Evolutionary conservation across 1,140 invertebrate species (phyloP).

Genomic region (Bombyx mori): DNA sequence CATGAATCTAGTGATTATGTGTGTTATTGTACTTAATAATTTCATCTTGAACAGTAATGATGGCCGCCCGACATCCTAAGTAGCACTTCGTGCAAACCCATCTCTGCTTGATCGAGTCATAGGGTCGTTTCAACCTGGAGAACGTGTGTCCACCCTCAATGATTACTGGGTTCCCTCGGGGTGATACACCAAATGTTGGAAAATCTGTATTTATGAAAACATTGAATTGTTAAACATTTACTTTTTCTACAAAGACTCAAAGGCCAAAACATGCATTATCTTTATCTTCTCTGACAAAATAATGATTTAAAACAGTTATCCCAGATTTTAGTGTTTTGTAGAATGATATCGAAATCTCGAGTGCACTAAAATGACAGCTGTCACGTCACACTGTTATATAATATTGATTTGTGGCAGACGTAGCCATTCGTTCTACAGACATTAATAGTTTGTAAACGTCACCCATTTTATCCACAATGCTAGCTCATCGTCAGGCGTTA

Average conservation of each 20-base stretch:
- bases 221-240: background rate
- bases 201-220: slow-evolving; percentile 8
- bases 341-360: no score
- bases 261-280: background rate
- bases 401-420: no score
- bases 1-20: slow-evolving; percentile 26
- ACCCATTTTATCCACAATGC: no score
- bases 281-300: no score
- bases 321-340: no score
- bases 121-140: slow-evolving; percentile 18
- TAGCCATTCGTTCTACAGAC: no score
- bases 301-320: no score
- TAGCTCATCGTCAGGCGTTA: no score
- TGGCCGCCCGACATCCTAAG: slow-evolving; percentile 14
- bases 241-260: background rate
- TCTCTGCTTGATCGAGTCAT: slow-evolving; percentile 10
- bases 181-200: slow-evolving; percentile 14
- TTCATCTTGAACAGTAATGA: slow-evolving; percentile 15
- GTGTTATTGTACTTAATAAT: slow-evolving; percentile 17
- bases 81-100: slow-evolving; percentile 20
- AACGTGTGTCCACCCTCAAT: slow-evolving; percentile 23
- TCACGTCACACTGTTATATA: no score
- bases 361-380: no score
- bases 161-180: slow-evolving; percentile 27
- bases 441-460: no score